These are phyloP conservation scores for Brachionichthys hirsutus DNA, from an alignment of 2,113 vertebrate species.

Conservation along the genomic window DNA sequence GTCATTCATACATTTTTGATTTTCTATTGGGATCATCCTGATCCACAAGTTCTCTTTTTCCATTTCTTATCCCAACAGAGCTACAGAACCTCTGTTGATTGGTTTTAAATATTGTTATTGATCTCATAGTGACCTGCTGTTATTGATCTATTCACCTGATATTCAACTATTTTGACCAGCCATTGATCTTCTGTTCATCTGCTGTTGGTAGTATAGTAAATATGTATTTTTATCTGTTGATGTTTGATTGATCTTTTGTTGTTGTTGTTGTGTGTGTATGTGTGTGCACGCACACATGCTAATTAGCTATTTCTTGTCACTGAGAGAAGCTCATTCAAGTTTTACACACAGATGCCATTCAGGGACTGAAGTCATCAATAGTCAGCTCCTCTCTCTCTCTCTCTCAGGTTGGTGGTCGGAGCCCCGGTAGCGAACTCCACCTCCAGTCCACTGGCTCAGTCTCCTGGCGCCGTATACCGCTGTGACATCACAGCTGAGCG, in stretches of 20 bases:
- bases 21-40: neutral
- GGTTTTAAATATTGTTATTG: no score
- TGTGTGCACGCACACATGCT: conserved; percentile 26
- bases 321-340: conserved; percentile 55
- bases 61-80: no score
- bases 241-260: neutral
- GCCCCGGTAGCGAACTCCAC: conserved; percentile 84
- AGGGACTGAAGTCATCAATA: conserved; percentile 31
- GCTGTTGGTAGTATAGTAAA: neutral
- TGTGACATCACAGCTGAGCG: conserved; percentile 77
- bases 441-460: conserved; percentile 58
- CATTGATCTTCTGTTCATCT: neutral
- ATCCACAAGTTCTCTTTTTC: no score
- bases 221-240: neutral
- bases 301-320: conserved; percentile 38
- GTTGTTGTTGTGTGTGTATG: neutral
- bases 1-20: neutral
- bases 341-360: conserved; percentile 57
- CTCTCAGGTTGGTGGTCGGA: conserved; percentile 85
- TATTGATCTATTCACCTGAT: neutral
- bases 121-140: no score
- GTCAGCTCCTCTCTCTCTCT: conserved; percentile 13
- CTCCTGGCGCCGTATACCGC: conserved; percentile 86
- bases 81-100: no score
- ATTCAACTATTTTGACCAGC: no score